Conservation (phyloP, 2,888 invertebrate genomes). For the Xestia xanthographa region DNA sequence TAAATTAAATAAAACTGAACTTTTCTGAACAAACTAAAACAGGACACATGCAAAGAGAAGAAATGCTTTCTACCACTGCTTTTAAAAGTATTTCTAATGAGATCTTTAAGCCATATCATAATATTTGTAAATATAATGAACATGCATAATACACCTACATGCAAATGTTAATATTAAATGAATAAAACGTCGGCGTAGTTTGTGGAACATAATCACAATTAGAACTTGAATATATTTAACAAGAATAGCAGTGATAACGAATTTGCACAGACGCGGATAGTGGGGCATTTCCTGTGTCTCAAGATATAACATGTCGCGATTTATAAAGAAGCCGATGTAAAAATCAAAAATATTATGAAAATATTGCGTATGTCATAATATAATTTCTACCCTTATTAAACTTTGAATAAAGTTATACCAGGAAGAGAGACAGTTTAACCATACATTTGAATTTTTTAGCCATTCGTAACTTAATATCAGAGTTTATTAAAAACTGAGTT, state of each 20-base stretch:
- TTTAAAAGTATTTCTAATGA: not conserved
- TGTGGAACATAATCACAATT: slow-evolving; percentile 83
- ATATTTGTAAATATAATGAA: slow-evolving; percentile 22
- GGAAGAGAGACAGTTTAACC: not conserved
- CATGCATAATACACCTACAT: slow-evolving; percentile 33
- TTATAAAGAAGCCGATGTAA: not conserved
- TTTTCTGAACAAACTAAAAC: not conserved
- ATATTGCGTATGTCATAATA: no score
- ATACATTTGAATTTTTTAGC: not conserved
- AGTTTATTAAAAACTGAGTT: slow-evolving; percentile 22
- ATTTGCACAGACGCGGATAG: slow-evolving; percentile 86
- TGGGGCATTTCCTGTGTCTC: slow-evolving; percentile 66
- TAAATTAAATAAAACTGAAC: not conserved
- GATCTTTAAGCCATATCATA: slow-evolving; percentile 12
- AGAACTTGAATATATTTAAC: slow-evolving; percentile 85
- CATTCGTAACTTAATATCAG: not conserved
- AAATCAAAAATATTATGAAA: not conserved
- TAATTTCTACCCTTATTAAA: slow-evolving; percentile 1
- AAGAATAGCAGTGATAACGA: slow-evolving; percentile 88
- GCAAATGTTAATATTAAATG: slow-evolving; percentile 51
- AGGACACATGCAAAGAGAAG: not conserved
- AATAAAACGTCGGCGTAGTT: slow-evolving; percentile 70
- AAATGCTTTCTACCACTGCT: not conserved
- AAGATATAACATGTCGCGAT: slow-evolving; percentile 58
- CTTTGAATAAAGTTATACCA: not conserved